These are phyloP conservation scores for Aphodius granarius DNA, from an alignment of 2,888 invertebrate genomes.

Conservation along the genomic window DNA sequence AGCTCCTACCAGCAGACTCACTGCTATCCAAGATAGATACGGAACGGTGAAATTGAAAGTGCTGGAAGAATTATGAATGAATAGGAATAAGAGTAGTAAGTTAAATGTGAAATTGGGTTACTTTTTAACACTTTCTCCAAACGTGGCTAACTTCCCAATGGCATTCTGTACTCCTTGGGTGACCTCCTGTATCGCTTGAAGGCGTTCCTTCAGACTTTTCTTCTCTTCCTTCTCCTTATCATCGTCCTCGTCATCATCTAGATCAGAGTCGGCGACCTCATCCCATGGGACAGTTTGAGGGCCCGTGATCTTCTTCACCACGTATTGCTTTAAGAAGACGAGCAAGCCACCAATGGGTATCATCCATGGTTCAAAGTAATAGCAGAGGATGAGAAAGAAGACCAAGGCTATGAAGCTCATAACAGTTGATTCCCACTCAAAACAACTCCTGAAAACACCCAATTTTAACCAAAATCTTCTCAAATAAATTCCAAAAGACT, in stretches of 20 bases:
- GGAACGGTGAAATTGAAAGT: constrained; percentile 97
- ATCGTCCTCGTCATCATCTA: constrained; percentile 87
- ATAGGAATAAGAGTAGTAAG: too few relatives aligned
- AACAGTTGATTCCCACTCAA: constrained; percentile 93
- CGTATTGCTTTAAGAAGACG: constrained; percentile 75
- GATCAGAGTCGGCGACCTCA: constrained; percentile 55
- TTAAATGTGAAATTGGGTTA: constrained; percentile 50
- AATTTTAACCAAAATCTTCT: neutral
- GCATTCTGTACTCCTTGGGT: constrained; percentile 96
- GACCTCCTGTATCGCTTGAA: constrained; percentile 96
- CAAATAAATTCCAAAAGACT: constrained; percentile 50
- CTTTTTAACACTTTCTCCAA: constrained; percentile 95
- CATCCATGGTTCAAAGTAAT: constrained; percentile 96
- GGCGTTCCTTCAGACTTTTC: constrained; percentile 88
- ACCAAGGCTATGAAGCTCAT: constrained; percentile 82
- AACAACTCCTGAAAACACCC: constrained; percentile 75
- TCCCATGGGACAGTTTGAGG: constrained; percentile 51
- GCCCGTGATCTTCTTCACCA: constrained; percentile 57
- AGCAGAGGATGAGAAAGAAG: constrained; percentile 84
- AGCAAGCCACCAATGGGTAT: constrained; percentile 80
- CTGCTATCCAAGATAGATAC: constrained; percentile 91
- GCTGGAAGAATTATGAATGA: too few relatives aligned
- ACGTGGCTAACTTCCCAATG: constrained; percentile 90
- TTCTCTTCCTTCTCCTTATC: constrained; percentile 96
- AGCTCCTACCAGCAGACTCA: constrained; percentile 72